These are phyloP conservation scores for Buathra laborator DNA, from an alignment of 2,888 invertebrate genomes.

Conservation along the genomic window DNA sequence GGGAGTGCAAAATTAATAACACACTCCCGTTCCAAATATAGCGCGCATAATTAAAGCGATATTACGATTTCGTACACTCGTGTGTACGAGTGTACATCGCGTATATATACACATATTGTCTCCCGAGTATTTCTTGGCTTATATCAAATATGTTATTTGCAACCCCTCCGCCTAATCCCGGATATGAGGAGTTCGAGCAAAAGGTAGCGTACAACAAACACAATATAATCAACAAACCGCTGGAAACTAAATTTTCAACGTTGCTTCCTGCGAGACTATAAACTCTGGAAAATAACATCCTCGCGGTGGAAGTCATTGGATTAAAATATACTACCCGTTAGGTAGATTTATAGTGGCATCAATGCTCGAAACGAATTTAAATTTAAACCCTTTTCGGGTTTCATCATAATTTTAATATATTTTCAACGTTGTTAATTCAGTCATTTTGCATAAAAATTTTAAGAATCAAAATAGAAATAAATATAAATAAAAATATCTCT, in stretches of 20 bases:
- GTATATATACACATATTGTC: not conserved
- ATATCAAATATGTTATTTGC: slow-evolving; percentile 34
- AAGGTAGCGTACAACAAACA: not conserved
- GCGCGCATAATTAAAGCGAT: slow-evolving; percentile 81
- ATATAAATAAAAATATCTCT: too few relatives aligned
- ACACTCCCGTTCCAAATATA: slow-evolving; percentile 78
- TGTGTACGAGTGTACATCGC: slow-evolving; percentile 54
- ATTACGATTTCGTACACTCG: slow-evolving; percentile 77
- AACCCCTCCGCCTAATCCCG: slow-evolving; percentile 3
- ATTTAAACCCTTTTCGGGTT: too few relatives aligned
- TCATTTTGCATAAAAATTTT: too few relatives aligned
- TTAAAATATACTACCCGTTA: not conserved
- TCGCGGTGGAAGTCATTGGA: not conserved
- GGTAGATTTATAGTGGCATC: not conserved
- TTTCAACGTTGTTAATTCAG: too few relatives aligned
- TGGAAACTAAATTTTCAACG: slow-evolving; percentile 5
- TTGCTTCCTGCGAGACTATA: not conserved
- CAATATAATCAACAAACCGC: slow-evolving; percentile 22
- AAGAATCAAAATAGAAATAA: too few relatives aligned
- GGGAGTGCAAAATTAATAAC: slow-evolving; percentile 80
- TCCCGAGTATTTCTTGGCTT: slow-evolving; percentile 13
- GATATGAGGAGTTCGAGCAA: slow-evolving; percentile 22
- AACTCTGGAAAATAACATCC: slow-evolving; percentile 1
- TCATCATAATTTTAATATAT: too few relatives aligned
- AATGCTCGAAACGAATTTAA: not conserved